Evolutionary conservation across 2,113 vertebrate genomes (phyloP).

Genomic region (Zosterops hypoxanthus): DNA sequence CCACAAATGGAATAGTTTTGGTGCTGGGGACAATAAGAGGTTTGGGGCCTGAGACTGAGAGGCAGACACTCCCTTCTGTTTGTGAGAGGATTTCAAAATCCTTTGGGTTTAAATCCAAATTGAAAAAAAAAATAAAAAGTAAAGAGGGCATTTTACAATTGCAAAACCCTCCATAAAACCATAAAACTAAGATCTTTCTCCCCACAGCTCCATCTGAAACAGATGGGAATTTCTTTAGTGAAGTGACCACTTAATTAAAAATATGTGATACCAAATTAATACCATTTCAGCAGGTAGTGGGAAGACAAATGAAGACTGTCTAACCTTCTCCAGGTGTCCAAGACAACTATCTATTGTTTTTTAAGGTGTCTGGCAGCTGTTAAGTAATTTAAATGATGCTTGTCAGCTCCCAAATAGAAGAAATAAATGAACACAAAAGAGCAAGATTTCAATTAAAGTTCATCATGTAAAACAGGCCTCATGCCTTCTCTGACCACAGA

Average conservation of each 20-base stretch:
- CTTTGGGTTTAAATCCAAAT: conserved; percentile 38
- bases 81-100: conserved; percentile 29
- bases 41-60: background rate
- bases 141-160: background rate
- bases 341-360: conserved; percentile 13
- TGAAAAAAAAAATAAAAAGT: background rate
- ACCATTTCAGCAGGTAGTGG: conserved; percentile 18
- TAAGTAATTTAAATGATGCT: conserved; percentile 29
- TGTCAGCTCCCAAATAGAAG: conserved; percentile 48
- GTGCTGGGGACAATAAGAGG: background rate
- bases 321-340: conserved; percentile 22
- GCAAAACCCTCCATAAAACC: conserved; percentile 44
- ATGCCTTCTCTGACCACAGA: conserved; percentile 68
- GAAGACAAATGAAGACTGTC: background rate
- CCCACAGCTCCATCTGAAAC: conserved; percentile 36
- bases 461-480: conserved; percentile 63
- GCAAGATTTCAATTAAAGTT: conserved; percentile 76
- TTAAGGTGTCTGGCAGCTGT: conserved; percentile 23
- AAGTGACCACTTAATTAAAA: conserved; percentile 51
- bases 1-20: background rate
- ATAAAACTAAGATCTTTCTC: background rate
- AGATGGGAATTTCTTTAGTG: conserved; percentile 35
- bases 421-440: conserved; percentile 60
- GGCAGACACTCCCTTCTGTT: conserved; percentile 12
- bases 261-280: conserved; percentile 11